These are phyloP conservation scores for Chelmon rostratus DNA, from an alignment of 2,797 vertebrate genomes.

Conservation along the genomic window DNA sequence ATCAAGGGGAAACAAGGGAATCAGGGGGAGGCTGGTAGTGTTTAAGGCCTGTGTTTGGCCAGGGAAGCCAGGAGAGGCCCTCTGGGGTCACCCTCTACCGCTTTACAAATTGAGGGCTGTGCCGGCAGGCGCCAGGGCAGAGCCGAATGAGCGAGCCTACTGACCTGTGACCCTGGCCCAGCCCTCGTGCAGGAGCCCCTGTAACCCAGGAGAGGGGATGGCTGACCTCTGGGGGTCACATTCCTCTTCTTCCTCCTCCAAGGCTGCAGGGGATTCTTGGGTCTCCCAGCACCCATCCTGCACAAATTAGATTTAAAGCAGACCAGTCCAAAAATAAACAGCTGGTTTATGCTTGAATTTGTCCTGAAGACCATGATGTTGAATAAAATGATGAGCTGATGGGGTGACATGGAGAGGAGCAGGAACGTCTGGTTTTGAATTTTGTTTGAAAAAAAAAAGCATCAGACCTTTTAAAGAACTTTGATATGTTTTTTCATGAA, in stretches of 20 bases:
- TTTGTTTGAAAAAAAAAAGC: neutral
- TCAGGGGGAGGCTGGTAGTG: conserved; percentile 85
- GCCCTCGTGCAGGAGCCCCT: conserved; percentile 82
- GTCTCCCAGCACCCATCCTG: conserved; percentile 82
- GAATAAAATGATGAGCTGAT: conserved; percentile 55
- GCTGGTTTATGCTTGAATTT: conserved; percentile 70
- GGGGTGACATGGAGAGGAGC: conserved; percentile 6
- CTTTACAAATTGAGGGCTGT: conserved; percentile 89
- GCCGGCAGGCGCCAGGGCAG: conserved; percentile 90
- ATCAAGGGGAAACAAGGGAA: conserved; percentile 65
- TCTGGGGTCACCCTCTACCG: conserved; percentile 85
- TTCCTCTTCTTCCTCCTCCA: conserved; percentile 84
- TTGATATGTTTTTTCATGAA: neutral
- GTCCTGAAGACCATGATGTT: conserved; percentile 54
- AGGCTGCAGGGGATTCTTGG: conserved; percentile 84
- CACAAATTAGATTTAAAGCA: conserved; percentile 87
- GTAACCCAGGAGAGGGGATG: conserved; percentile 84
- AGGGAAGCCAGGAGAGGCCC: conserved; percentile 85
- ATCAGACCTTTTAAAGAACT: neutral
- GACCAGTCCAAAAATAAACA: conserved; percentile 85
- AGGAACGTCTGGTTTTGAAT: conserved; percentile 1
- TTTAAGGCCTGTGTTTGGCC: conserved; percentile 87
- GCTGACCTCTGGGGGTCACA: conserved; percentile 85
- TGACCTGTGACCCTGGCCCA: conserved; percentile 89
- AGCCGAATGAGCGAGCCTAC: conserved; percentile 83